phyloP scores from a whole-genome alignment of 2,888 invertebrate genomes.

The Eilema sororculum region DNA sequence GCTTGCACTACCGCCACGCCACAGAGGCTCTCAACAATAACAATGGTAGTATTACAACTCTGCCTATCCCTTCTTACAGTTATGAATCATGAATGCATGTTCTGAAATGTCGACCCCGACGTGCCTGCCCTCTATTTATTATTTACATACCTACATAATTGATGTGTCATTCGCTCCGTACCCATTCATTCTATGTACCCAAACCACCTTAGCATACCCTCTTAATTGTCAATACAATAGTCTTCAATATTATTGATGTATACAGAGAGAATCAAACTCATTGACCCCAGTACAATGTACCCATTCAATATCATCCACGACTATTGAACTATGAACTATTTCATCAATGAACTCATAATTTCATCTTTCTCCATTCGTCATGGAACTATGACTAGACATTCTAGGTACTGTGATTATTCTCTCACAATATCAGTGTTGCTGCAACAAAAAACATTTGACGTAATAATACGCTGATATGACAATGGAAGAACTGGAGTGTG shows the following conservation, averaged over 20 bases:
- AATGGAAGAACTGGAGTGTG: neutral
- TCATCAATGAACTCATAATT: slow-evolving; percentile 3
- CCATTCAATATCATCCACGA: neutral
- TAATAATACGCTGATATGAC: neutral
- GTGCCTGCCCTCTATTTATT: too few species aligned
- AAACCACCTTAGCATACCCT: too few species aligned
- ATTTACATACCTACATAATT: too few species aligned
- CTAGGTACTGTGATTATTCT: neutral
- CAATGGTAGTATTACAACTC: too few species aligned
- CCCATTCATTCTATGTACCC: too few species aligned
- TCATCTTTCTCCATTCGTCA: neutral
- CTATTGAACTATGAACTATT: too few species aligned
- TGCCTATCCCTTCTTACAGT: too few species aligned
- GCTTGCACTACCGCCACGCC: too few species aligned
- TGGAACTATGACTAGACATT: neutral
- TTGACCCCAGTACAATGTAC: neutral
- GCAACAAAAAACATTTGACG: neutral
- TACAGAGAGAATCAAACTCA: neutral
- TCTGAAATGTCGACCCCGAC: too few species aligned
- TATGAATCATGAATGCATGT: too few species aligned
- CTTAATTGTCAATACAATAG: neutral
- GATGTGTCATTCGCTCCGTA: too few species aligned
- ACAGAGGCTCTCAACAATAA: too few species aligned
- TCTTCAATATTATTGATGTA: neutral
- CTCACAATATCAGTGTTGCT: neutral